Base-by-base conservation (phyloP, 2,113 vertebrate species). In the Phyllopteryx taeniolatus region DNA sequence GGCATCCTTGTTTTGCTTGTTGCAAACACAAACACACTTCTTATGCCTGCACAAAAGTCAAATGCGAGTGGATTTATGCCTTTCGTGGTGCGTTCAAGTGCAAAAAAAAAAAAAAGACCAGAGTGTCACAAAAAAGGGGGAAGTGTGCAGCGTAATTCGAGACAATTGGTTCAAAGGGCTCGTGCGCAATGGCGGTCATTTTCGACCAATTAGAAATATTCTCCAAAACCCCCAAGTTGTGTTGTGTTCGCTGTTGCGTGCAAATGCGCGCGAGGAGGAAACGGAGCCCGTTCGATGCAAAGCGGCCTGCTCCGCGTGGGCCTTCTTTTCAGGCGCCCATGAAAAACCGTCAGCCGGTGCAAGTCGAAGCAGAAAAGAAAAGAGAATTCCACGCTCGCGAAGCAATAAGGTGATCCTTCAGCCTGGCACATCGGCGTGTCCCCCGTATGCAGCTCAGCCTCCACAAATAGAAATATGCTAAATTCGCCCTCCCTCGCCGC, bases 381-480 rank as follows among this genome's bases (percentile, higher is more conserved):
- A 65, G 35, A 54, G 63, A 65, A 79, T 75, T 67, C n/a, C 61
- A 79, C 53, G 53, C 67, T 69, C 61, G 63, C 54, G 76, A 77
- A 83, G 60, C 73, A 79, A 43, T 71, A 73, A 79, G 83, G 67
- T 71, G 74, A 79, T 72, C 67, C 71, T 22, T 78, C 68, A 69
- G 35, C 76, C 76, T 75, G 69, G 57, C 81, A 78, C 77, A 60
- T 70, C 71, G 66, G 6, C 44, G 67, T 80, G 69, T 39, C 35
- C 77, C 49, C 27, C 71, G 71, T 64, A 46, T 46, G 63, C 62
- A 67, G 53, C 59, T 68, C 66, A 69, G 39, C 46, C 68, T 61
- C 56, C 57, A 31, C 73, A 74, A 75, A 84, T 70, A 86, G 70
- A 86, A 88, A 87, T 84, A 80, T 80, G 74, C 75, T 83, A 73